Evolutionary conservation across 2,888 invertebrate genomes (phyloP), one percentile per base, ranked within the genome.

Genomic region (Drosophila mulleri): DNA sequence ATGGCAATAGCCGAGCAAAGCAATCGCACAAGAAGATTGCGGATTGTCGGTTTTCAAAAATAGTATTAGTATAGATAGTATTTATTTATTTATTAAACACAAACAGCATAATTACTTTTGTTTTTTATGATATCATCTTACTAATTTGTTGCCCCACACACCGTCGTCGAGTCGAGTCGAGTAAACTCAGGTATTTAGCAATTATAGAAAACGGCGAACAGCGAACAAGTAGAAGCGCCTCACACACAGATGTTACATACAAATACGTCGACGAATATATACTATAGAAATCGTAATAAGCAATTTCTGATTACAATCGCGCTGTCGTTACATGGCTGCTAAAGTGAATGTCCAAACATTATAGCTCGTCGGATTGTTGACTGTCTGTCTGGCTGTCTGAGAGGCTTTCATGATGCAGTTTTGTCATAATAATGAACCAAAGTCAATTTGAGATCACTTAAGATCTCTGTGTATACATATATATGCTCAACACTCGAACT

Each of bases 251-350:
- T 53, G 9, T 20, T 7, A 45, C 47, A 45, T 41, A 26, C 37
- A 35, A 48, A 60, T 23, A 56, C 26, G 2, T n/a, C 47, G 3
- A 45, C 45, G 41, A n/a, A 48, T 44, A 32, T 41, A 52, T 39
- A 78, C 69, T 69, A 75, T 80, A 41, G 63, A 61, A 70, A 75
- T 70, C 80, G 80, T 78, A 80, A 80, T 80, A 71, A 62, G 72
- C 77, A 48, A 80, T 75, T 76, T 71, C 64, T 63, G 78, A 76
- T 71, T 71, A 71, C 77, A 65, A 76, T 80, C 71, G 54, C 71
- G 50, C 44, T 41, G 59, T 45, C 52, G 63, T 67, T 61, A 60
- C 39, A 37, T 45, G 50, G 48, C 39, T 66, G 53, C 47, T 67
- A 62, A 76, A 78, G 78, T 78, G 78, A 78, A 71, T 71, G 78